phyloP scores from a whole-genome alignment of 2,888 invertebrate species.

The Melanophora roralis region DNA sequence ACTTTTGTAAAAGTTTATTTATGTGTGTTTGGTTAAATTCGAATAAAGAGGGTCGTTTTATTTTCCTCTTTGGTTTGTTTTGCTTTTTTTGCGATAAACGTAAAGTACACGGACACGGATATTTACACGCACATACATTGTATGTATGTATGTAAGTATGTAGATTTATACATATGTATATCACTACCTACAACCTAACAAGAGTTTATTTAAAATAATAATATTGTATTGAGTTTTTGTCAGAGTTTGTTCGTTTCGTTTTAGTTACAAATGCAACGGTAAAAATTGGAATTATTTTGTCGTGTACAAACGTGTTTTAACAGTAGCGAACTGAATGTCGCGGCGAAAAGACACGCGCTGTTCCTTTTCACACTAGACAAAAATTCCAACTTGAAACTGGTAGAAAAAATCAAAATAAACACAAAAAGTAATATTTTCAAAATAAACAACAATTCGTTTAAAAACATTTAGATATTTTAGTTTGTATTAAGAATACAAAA shows the following conservation, averaged over 20 bases:
- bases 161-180: background rate
- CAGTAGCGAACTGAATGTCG: slow-evolving; percentile 77
- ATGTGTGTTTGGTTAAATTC: slow-evolving; percentile 26
- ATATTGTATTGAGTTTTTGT: slow-evolving; percentile 49
- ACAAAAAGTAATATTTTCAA: slow-evolving; percentile 22
- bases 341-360: slow-evolving; percentile 77
- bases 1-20: background rate
- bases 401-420: slow-evolving; percentile 26
- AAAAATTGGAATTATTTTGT: slow-evolving; percentile 66
- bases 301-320: slow-evolving; percentile 68
- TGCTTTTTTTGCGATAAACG: slow-evolving; percentile 36
- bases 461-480: background rate
- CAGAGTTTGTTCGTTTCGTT: slow-evolving; percentile 48
- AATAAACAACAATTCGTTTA: slow-evolving; percentile 10
- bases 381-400: slow-evolving; percentile 17
- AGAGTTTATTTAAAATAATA: slow-evolving; percentile 58
- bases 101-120: slow-evolving; percentile 31
- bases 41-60: slow-evolving; percentile 60
- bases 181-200: slow-evolving; percentile 32
- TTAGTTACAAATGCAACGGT: slow-evolving; percentile 66
- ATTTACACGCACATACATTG: background rate
- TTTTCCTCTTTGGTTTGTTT: slow-evolving; percentile 32
- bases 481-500: background rate
- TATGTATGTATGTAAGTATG: no score
- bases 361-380: slow-evolving; percentile 61